Percentiles rank a stretch among this genome's conserved stretches.
These are phyloP conservation scores for Caiman crocodilus DNA, from an alignment of 2,797 vertebrate genomes.

Conservation along the genomic window DNA sequence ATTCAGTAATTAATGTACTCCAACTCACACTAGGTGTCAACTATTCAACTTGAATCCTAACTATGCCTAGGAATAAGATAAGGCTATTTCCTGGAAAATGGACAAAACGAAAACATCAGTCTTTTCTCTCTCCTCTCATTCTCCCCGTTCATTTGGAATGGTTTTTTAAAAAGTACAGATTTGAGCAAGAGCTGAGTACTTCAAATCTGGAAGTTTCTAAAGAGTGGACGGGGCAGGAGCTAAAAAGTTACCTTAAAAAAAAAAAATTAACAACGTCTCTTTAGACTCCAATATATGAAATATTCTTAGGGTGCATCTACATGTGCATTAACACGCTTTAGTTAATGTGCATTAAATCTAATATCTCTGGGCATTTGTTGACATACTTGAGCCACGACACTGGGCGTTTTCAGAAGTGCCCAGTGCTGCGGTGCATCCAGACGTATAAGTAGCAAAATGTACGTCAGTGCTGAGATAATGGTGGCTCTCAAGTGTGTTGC, in stretches of 20 bases:
- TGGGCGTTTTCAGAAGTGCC: too few relatives aligned
- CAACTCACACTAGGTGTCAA: accelerated
- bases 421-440: too few relatives aligned
- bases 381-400: too few relatives aligned
- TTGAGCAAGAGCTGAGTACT: background rate
- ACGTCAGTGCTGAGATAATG: too few relatives aligned
- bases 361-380: too few relatives aligned
- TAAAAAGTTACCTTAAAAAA: background rate
- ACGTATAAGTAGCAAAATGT: too few relatives aligned
- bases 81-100: background rate
- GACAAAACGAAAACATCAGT: background rate
- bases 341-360: background rate
- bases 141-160: too few relatives aligned
- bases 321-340: background rate
- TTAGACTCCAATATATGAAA: background rate
- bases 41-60: background rate
- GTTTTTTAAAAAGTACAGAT: background rate
- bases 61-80: background rate
- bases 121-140: too few relatives aligned
- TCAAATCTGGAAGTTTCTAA: background rate
- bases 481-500: too few relatives aligned
- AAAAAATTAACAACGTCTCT: background rate
- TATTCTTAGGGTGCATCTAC: background rate
- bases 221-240: background rate
- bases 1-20: background rate